Percentiles rank a stretch among this genome's conserved stretches.
Evolutionary conservation across 2,797 vertebrate species (phyloP).

Genomic region (Hephaestus fuliginosus): DNA sequence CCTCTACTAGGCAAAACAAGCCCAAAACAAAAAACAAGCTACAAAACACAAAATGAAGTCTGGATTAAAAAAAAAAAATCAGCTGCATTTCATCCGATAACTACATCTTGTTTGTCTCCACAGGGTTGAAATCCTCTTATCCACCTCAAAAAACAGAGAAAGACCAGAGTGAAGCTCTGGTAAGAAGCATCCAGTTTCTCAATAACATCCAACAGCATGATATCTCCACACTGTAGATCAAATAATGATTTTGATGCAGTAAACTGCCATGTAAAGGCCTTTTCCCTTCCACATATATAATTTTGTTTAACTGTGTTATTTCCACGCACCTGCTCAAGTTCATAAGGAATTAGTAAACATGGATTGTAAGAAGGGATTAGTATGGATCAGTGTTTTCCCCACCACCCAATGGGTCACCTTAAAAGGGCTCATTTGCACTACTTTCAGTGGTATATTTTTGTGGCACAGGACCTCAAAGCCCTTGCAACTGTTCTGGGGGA

Average conservation of each 20-base stretch:
- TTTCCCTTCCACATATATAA: no score
- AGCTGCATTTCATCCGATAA: constrained; percentile 25
- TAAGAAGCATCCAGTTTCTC: constrained; percentile 63
- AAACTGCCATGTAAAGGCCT: not conserved
- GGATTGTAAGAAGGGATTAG: not conserved
- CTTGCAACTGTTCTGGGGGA: not conserved
- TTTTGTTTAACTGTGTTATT: constrained; percentile 1
- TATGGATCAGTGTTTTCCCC: not conserved
- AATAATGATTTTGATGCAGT: constrained; percentile 8
- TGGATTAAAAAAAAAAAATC: constrained; percentile 17
- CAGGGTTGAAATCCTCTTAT: constrained; percentile 80
- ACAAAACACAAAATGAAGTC: constrained; percentile 1
- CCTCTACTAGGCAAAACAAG: not conserved
- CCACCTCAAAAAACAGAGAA: constrained; percentile 78
- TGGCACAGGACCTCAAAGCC: constrained; percentile 10
- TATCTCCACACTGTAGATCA: not conserved
- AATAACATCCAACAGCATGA: constrained; percentile 4
- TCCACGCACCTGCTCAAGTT: not conserved
- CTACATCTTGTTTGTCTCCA: constrained; percentile 24
- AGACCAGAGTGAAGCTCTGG: constrained; percentile 81
- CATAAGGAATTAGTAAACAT: not conserved
- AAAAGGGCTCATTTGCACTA: not conserved
- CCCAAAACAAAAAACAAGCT: no score
- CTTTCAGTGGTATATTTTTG: constrained; percentile 10
- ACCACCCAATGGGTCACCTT: constrained; percentile 3